Conservation (phyloP, 2,888 invertebrate species). For the Pandemis heparana region DNA sequence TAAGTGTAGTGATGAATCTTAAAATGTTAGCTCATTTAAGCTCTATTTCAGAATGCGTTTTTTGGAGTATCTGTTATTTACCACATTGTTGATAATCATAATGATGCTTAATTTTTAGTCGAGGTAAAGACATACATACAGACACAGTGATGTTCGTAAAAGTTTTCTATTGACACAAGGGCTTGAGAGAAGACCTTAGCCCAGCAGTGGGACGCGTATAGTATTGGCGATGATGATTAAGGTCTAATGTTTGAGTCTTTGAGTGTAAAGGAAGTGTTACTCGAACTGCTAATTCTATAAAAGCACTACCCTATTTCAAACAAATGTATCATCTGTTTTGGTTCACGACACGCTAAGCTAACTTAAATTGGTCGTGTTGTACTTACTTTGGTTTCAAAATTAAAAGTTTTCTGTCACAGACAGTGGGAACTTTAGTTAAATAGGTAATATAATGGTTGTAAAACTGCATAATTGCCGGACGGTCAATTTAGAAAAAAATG, state of each 20-base stretch:
- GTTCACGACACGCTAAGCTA: neutral
- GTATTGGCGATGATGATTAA: no score
- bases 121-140: no score
- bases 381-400: neutral
- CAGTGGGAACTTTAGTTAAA: neutral
- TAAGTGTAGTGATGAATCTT: constrained; percentile 18
- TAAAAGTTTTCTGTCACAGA: neutral
- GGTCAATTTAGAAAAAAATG: constrained; percentile 51
- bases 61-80: neutral
- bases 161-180: no score
- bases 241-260: no score
- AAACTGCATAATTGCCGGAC: constrained; percentile 22
- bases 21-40: neutral
- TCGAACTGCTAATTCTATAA: neutral
- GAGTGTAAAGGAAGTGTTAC: no score
- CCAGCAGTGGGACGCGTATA: no score
- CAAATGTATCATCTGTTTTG: neutral
- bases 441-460: constrained; percentile 3
- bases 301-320: neutral
- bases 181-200: no score
- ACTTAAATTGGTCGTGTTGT: neutral
- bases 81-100: neutral
- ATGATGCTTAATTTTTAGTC: neutral
- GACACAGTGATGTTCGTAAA: no score
- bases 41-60: neutral